A percentile compares a stretch with the other conserved stretches of the same genome.
phyloP scores from a whole-genome alignment of 2,797 vertebrate species.

The Acanthurus tractus region DNA sequence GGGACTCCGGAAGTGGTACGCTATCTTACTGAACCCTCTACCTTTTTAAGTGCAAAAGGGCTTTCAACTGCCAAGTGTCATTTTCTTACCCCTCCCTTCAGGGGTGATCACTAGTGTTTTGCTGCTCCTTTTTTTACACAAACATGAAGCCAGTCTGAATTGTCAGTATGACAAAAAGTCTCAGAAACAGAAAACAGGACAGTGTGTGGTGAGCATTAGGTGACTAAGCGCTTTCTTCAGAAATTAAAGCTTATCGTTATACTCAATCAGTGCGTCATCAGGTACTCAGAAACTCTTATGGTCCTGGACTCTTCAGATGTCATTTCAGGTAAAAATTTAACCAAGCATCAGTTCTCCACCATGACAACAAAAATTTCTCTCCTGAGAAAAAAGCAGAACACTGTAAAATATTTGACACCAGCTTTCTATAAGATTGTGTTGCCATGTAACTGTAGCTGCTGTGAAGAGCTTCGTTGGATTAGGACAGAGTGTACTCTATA shows the following conservation, averaged over 20 bases:
- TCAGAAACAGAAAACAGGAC: slow-evolving; percentile 15
- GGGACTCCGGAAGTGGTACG: neutral
- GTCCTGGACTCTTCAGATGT: neutral
- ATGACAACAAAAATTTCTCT: neutral
- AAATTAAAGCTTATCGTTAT: slow-evolving; percentile 26
- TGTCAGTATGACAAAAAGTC: slow-evolving; percentile 21
- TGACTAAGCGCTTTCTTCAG: slow-evolving; percentile 16
- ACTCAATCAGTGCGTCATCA: slow-evolving; percentile 21
- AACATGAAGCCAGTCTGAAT: slow-evolving; percentile 60
- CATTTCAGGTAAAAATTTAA: slow-evolving; percentile 11
- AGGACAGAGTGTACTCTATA: neutral
- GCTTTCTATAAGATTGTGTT: slow-evolving; percentile 32
- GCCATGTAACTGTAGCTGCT: neutral
- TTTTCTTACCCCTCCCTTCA: slow-evolving; percentile 19
- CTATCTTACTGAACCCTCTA: slow-evolving; percentile 1
- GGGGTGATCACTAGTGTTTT: slow-evolving; percentile 27
- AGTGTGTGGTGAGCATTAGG: slow-evolving; percentile 9
- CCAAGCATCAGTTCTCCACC: neutral
- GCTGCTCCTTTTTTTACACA: slow-evolving; percentile 22
- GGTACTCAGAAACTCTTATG: slow-evolving; percentile 11
- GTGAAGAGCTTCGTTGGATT: slow-evolving; percentile 14
- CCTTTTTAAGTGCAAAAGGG: neutral
- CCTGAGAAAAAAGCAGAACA: slow-evolving; percentile 6
- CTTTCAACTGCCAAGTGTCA: neutral
- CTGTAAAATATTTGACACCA: neutral